Evolutionary conservation across 2,113 vertebrate species (phyloP).

Genomic region (Kobus ellipsiprymnus): DNA sequence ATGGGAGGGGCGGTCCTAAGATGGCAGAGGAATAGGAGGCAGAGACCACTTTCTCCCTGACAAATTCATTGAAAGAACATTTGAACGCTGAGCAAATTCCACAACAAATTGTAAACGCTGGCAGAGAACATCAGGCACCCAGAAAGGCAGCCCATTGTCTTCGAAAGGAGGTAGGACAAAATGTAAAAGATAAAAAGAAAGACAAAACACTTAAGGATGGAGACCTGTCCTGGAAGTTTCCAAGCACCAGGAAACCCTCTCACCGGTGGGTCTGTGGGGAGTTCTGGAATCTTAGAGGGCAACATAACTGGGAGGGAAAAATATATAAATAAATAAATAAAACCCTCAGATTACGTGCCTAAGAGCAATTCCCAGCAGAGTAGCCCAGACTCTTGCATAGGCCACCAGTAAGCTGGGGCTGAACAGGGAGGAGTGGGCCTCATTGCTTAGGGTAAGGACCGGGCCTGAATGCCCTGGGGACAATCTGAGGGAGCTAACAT

Average conservation of each 20-base stretch:
- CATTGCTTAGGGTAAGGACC: not conserved
- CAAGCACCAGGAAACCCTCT: not conserved
- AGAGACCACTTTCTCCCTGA: not conserved
- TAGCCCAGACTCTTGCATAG: rapidly evolving
- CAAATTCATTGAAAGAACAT: not conserved
- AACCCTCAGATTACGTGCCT: rapidly evolving
- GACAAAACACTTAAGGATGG: not conserved
- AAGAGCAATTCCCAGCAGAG: not conserved
- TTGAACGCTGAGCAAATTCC: not conserved
- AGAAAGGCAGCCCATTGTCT: not conserved
- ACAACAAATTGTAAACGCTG: not conserved
- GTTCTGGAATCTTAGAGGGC: not conserved
- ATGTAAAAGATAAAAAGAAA: not conserved
- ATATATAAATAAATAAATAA: not conserved
- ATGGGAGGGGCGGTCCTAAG: not conserved
- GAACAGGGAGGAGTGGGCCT: rapidly evolving
- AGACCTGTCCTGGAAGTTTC: not conserved
- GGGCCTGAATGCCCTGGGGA: not conserved
- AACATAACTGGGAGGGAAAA: not conserved
- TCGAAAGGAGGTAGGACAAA: not conserved
- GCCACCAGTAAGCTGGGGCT: not conserved
- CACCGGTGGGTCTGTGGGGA: rapidly evolving
- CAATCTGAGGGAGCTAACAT: not conserved
- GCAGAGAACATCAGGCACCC: not conserved
- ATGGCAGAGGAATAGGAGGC: not conserved